Conservation (phyloP, 2,888 invertebrate species). For the Blera fallax region DNA sequence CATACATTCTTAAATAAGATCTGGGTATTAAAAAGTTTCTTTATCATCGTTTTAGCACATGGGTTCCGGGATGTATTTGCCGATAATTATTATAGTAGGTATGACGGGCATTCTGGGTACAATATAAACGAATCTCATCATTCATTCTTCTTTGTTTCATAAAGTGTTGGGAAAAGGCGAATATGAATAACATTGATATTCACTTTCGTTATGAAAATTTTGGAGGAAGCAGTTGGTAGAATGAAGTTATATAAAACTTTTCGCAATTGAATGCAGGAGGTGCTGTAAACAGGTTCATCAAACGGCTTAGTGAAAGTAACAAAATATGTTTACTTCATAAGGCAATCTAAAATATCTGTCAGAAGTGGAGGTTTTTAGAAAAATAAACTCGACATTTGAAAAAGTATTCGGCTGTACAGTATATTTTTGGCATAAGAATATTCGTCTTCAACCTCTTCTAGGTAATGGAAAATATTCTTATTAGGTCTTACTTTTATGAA, state of each 20-base stretch:
- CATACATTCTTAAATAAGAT: background rate
- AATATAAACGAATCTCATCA: background rate
- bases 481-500: too few relatives aligned
- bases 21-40: background rate
- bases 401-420: too few relatives aligned
- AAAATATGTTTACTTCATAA: background rate
- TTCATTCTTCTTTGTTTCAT: background rate
- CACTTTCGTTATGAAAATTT: background rate
- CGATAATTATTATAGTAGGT: background rate
- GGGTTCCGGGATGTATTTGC: background rate
- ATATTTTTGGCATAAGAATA: too few relatives aligned
- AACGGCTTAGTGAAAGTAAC: background rate
- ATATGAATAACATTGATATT: background rate
- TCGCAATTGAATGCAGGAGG: background rate
- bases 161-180: background rate
- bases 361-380: too few relatives aligned
- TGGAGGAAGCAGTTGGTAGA: background rate
- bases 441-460: too few relatives aligned
- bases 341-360: background rate
- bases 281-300: background rate
- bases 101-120: background rate
- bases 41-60: background rate
- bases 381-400: too few relatives aligned
- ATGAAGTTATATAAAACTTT: background rate
- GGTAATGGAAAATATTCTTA: too few relatives aligned